Conservation (phyloP, 1,140 invertebrate genomes). For the Solenopsis invicta region DNA sequence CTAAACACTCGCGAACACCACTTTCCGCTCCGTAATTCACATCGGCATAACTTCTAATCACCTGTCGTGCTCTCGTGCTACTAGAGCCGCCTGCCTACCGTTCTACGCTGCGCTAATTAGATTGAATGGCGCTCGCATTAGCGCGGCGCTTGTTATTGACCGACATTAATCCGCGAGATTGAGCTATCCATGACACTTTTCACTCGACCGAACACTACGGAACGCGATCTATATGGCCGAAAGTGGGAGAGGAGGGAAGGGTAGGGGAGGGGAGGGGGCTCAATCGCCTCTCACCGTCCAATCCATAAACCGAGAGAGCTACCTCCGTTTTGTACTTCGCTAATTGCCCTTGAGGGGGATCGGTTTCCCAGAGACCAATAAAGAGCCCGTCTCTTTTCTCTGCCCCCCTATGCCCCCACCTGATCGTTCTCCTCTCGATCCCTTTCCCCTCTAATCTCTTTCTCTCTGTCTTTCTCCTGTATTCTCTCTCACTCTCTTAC, state of each 20-base stretch:
- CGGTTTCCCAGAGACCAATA: conserved; percentile 76
- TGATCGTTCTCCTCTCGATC: conserved; percentile 22
- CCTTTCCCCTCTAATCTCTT: background rate
- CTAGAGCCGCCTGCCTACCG: conserved; percentile 17
- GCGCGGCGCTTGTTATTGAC: conserved; percentile 55
- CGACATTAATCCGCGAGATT: conserved; percentile 68
- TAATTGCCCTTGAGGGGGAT: conserved; percentile 78
- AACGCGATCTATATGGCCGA: conserved; percentile 46
- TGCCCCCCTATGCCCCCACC: conserved; percentile 8
- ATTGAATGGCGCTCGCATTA: conserved; percentile 67
- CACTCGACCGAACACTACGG: conserved; percentile 56
- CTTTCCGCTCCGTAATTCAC: conserved; percentile 36
- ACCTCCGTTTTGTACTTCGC: conserved; percentile 74
- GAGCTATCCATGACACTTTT: conserved; percentile 73
- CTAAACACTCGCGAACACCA: background rate
- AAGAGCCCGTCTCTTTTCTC: conserved; percentile 68
- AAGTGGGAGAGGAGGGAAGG: background rate
- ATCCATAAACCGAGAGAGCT: conserved; percentile 76
- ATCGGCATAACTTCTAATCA: conserved; percentile 55
- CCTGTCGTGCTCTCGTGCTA: conserved; percentile 38
- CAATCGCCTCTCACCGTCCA: conserved; percentile 69
- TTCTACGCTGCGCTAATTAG: conserved; percentile 43
- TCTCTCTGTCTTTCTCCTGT: background rate
- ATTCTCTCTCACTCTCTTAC: conserved; percentile 21
- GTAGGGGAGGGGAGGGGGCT: background rate